Evolutionary conservation across 2,113 vertebrate species (phyloP).

Genomic region (Pogonocichla stellata): DNA sequence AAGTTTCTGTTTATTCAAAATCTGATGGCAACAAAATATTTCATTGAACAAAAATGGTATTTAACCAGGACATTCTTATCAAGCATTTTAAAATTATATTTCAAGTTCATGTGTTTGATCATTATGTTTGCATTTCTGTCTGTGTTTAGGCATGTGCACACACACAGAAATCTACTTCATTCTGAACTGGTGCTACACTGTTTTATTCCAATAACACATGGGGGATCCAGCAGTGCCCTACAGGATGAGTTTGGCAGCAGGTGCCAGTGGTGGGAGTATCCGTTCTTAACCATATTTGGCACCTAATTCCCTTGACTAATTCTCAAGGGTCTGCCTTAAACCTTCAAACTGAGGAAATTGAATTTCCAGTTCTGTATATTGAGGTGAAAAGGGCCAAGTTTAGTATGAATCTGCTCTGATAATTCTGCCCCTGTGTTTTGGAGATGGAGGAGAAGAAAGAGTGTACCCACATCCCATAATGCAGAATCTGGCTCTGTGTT

Average conservation of each 20-base stretch:
- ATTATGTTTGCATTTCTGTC: not conserved
- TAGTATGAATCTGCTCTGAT: not conserved
- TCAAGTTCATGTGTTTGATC: not conserved
- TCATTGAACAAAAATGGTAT: not conserved
- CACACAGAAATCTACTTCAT: not conserved
- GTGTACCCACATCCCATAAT: accelerated
- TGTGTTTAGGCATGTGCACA: not conserved
- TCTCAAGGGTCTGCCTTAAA: not conserved
- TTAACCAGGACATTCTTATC: not conserved
- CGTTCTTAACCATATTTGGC: not conserved
- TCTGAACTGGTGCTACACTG: not conserved
- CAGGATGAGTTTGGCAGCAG: not conserved
- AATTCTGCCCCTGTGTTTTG: not conserved
- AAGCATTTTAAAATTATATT: not conserved
- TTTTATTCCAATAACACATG: accelerated
- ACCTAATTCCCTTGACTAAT: not conserved
- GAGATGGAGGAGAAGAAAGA: not conserved
- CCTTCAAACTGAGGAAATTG: not conserved
- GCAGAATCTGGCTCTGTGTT: not conserved
- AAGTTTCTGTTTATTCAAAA: not conserved
- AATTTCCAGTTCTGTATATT: not conserved
- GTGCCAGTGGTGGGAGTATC: not conserved
- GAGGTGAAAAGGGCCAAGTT: not conserved
- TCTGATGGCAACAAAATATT: not conserved
- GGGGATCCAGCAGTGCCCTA: not conserved